Base-by-base conservation (phyloP, 2,888 invertebrate species). In the Polylopha cassiicola region DNA sequence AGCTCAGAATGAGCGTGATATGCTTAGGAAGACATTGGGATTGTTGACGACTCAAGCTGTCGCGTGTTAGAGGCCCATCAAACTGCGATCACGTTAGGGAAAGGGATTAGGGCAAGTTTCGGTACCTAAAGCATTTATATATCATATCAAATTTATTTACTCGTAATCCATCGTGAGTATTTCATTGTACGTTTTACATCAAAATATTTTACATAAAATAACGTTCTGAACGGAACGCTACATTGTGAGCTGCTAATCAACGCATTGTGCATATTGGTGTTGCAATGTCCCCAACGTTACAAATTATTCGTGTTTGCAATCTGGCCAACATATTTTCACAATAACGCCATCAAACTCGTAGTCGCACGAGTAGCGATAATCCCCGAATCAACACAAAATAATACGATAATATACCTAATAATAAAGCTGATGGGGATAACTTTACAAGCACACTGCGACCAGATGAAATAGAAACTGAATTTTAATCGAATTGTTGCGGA, bases 221-320 rank as follows among this genome's bases (percentile, higher is more conserved):
- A n/a, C n/a, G n/a, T n/a, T n/a, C n/a, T n/a, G n/a, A n/a, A n/a
- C n/a, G n/a, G n/a, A n/a, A n/a, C n/a, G n/a, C n/a, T n/a, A n/a
- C n/a, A n/a, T n/a, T n/a, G n/a, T n/a, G n/a, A n/a, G 38, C 53
- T 47, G 56, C 74, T 73, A 75, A 78, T 78, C 74, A 77, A 71
- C 65, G 74, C 72, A 73, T 77, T 76, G 73, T 68, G 66, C 68
- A 55, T 68, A 73, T 72, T 70, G 68, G 60, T 65, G 70, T 62
- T 61, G 61, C 64, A 65, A 62, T 65, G 65, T 60, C 67, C 57
- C 32, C 54, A 62, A 73, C 66, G 74, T 70, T n/a, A n/a, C n/a
- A 26, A 72, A 69, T 68, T 65, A 64, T 62, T 65, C 55, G 27
- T 65, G 55, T 70, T 72, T 68, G 60, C 48, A 39, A 43, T 55